Percentiles rank a stretch among this genome's conserved stretches.
Evolutionary conservation across 2,797 vertebrate genomes (phyloP).

Genomic region (Sphenopsis melanotis): DNA sequence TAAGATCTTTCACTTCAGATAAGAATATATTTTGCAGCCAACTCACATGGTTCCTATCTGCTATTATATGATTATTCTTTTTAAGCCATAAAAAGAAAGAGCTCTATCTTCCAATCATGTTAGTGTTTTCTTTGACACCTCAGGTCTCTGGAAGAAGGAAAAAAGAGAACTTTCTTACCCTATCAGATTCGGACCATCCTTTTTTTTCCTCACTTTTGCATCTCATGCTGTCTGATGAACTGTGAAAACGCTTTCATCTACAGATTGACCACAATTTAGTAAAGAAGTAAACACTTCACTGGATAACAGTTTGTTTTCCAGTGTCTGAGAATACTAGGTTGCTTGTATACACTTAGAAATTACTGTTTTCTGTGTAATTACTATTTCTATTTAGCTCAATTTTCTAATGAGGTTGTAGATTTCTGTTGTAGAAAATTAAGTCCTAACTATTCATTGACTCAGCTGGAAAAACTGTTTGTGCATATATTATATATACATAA

Average conservation of each 20-base stretch:
- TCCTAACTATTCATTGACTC: constrained; percentile 8
- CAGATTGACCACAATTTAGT: not conserved
- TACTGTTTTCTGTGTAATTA: not conserved
- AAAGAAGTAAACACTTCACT: not conserved
- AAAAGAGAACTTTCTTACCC: not conserved
- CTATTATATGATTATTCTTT: not conserved
- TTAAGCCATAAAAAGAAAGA: not conserved
- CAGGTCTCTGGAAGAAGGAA: not conserved
- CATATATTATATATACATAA: not conserved
- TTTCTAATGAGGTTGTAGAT: not conserved
- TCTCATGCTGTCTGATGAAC: not conserved
- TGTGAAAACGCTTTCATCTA: not conserved
- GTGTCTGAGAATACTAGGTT: not conserved
- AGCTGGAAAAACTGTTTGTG: not conserved
- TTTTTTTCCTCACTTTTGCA: not conserved
- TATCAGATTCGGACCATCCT: not conserved
- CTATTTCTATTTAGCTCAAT: not conserved
- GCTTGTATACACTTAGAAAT: not conserved
- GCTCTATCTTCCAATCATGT: not conserved
- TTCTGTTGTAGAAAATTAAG: not conserved
- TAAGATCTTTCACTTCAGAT: not conserved
- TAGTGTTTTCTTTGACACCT: not conserved
- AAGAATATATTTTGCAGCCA: not conserved
- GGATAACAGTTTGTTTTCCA: not conserved
- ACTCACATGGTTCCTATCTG: not conserved